phyloP scores from a whole-genome alignment of 2,797 vertebrate species.

The Coilia nasus region DNA sequence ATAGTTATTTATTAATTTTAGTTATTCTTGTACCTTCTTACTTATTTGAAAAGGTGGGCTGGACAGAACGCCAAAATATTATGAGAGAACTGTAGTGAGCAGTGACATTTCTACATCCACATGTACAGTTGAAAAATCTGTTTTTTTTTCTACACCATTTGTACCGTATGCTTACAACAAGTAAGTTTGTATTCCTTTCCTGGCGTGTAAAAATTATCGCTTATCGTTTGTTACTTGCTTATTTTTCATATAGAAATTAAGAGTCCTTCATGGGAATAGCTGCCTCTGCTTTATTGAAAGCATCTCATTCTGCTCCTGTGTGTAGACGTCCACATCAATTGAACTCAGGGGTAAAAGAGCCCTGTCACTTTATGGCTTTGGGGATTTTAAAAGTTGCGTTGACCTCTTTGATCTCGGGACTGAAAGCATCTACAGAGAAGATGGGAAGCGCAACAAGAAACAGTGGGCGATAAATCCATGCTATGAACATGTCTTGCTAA shows the following conservation, averaged over 20 bases:
- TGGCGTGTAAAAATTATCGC: neutral
- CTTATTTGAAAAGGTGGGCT: too few species aligned
- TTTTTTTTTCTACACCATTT: too few species aligned
- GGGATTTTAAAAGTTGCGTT: slow-evolving; percentile 60
- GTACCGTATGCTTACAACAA: too few species aligned
- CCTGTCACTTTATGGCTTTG: slow-evolving; percentile 7
- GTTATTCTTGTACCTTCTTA: too few species aligned
- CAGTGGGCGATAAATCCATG: slow-evolving; percentile 83
- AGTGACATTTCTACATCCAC: too few species aligned
- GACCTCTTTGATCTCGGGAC: slow-evolving; percentile 71
- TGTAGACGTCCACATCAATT: slow-evolving; percentile 53
- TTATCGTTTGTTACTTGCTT: neutral
- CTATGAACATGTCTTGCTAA: slow-evolving; percentile 84
- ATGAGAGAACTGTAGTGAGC: too few species aligned
- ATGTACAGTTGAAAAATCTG: too few species aligned
- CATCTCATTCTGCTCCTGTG: neutral
- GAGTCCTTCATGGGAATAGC: neutral
- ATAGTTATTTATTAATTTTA: too few species aligned
- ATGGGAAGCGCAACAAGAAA: slow-evolving; percentile 71
- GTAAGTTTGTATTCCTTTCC: neutral
- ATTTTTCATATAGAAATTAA: neutral
- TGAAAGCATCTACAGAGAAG: slow-evolving; percentile 60
- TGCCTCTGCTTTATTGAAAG: neutral
- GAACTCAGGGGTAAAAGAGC: neutral
- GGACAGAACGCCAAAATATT: too few species aligned